Conservation (phyloP, 2,797 vertebrate species). For the Pipistrellus nathusii region DNA sequence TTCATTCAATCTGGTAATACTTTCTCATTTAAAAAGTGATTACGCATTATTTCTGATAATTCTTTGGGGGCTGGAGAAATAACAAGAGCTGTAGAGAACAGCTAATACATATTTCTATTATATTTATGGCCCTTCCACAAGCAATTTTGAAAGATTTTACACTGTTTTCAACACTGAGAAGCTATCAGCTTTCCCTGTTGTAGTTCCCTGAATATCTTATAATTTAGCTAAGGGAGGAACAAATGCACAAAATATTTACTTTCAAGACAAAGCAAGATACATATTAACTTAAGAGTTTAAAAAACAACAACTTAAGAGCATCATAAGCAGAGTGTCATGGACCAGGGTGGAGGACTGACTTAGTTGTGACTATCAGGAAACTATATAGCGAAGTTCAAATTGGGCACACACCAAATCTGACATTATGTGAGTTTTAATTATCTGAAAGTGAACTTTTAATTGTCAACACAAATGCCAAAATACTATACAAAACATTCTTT, state of each 20-base stretch:
- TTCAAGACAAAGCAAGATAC: background rate
- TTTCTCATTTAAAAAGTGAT: background rate
- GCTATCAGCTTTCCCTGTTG: background rate
- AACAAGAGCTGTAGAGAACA: background rate
- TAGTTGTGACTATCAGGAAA: background rate
- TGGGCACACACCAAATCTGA: conserved; percentile 6
- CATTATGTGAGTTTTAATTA: conserved; percentile 53
- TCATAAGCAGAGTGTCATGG: background rate
- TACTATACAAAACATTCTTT: conserved; percentile 86
- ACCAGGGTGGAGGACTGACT: background rate
- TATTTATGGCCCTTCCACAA: background rate
- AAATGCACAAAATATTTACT: background rate
- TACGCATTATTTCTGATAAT: background rate
- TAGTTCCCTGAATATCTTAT: background rate
- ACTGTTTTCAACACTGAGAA: background rate
- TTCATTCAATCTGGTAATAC: conserved; percentile 6
- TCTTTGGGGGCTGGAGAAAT: background rate
- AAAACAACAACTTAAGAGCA: background rate
- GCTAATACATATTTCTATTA: background rate
- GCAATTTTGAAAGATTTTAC: background rate
- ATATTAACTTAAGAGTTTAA: background rate
- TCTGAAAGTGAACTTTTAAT: conserved; percentile 85
- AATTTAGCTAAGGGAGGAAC: background rate
- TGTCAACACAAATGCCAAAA: conserved; percentile 86
- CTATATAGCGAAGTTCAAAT: background rate